Conservation (phyloP, 1,140 invertebrate species). For the Euschistus heros region DNA sequence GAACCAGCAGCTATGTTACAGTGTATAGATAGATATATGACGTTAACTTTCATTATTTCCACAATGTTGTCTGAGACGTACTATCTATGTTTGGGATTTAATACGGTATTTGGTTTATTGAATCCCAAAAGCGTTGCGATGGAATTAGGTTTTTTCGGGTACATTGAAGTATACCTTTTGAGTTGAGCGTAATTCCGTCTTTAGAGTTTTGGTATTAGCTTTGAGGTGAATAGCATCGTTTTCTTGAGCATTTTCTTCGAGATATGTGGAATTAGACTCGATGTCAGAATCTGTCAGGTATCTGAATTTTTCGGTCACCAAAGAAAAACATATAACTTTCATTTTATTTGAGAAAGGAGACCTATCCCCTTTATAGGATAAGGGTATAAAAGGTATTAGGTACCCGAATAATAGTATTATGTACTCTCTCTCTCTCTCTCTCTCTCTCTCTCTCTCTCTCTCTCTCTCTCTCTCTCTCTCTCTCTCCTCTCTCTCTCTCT, state of each 20-base stretch:
- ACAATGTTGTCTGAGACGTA: too few relatives aligned
- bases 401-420: background rate
- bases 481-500: background rate
- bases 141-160: too few relatives aligned
- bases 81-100: too few relatives aligned
- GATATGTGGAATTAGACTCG: background rate
- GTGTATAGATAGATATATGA: too few relatives aligned
- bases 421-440: background rate
- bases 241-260: background rate
- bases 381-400: background rate
- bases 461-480: background rate
- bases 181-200: too few relatives aligned
- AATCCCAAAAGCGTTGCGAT: too few relatives aligned
- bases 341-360: background rate
- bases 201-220: too few relatives aligned
- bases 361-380: background rate
- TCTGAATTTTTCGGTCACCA: background rate
- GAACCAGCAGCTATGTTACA: too few relatives aligned
- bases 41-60: too few relatives aligned
- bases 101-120: too few relatives aligned
- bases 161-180: too few relatives aligned
- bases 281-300: background rate
- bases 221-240: too few relatives aligned
- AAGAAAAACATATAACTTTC: background rate
- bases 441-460: background rate